Percentiles rank a stretch among this genome's conserved stretches.
These are phyloP conservation scores for Morpho helenor DNA, from an alignment of 2,888 invertebrate genomes.

Conservation along the genomic window DNA sequence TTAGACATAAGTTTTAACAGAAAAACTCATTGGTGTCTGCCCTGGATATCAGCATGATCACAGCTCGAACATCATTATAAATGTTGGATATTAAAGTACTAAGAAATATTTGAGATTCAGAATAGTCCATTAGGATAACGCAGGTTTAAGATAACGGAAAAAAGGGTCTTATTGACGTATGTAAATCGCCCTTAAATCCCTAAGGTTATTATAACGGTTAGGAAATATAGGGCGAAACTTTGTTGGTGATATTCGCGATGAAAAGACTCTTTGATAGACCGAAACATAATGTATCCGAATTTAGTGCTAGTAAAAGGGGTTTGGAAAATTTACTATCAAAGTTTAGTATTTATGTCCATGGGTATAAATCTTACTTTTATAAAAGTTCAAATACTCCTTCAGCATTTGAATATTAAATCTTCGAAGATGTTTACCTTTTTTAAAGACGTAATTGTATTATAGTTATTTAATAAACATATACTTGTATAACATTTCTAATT, in stretches of 20 bases:
- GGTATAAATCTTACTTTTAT: no score
- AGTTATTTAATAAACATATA: no score
- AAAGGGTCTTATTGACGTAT: constrained; percentile 18
- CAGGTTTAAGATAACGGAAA: constrained; percentile 18
- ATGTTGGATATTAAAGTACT: neutral
- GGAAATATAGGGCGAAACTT: constrained; percentile 17
- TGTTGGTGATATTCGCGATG: constrained; percentile 15
- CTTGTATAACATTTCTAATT: no score
- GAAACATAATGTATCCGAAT: constrained; percentile 1
- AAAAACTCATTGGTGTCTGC: no score
- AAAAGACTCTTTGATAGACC: constrained; percentile 3
- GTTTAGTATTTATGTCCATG: no score
- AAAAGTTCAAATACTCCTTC: no score
- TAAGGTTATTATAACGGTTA: constrained; percentile 17
- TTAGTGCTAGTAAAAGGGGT: neutral
- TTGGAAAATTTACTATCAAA: neutral
- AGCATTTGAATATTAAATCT: no score
- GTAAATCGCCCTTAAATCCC: constrained; percentile 19
- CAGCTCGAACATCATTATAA: no score
- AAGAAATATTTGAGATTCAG: constrained; percentile 8
- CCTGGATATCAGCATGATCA: no score
- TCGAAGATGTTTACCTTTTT: no score
- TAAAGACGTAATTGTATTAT: no score
- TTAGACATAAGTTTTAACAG: no score
- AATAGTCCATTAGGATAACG: constrained; percentile 21